phyloP scores from a whole-genome alignment of 2,888 invertebrate species.

The Conchocele bisecta region DNA sequence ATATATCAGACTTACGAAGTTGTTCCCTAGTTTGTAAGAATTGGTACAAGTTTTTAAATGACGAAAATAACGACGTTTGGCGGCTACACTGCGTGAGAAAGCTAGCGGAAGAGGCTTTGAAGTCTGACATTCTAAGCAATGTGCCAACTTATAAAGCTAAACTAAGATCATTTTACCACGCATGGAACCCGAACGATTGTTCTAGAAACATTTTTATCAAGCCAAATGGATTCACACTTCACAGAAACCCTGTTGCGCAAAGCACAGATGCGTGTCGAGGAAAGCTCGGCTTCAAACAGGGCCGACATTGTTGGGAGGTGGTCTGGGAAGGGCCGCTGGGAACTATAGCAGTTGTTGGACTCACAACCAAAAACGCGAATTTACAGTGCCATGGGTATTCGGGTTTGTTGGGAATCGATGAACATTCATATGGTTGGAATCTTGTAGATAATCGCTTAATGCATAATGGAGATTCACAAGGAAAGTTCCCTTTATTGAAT shows the following conservation, averaged over 20 bases:
- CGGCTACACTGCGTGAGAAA: constrained; percentile 93
- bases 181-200: constrained; percentile 99
- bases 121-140: constrained; percentile 94
- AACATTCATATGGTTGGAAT: constrained; percentile 99
- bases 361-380: constrained; percentile 89
- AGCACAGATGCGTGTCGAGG: constrained; percentile 96
- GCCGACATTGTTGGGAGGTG: constrained; percentile 98
- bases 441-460: constrained; percentile 98
- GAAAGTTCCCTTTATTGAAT: constrained; percentile 95
- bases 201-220: constrained; percentile 98
- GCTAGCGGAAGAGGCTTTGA: constrained; percentile 93
- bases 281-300: constrained; percentile 92
- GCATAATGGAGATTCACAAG: constrained; percentile 97
- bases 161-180: constrained; percentile 93
- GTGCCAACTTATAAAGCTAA: constrained; percentile 96
- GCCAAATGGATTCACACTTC: constrained; percentile 97
- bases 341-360: constrained; percentile 96
- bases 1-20: constrained; percentile 92
- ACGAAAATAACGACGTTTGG: constrained; percentile 98
- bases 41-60: constrained; percentile 94
- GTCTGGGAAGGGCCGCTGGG: constrained; percentile 99
- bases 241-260: constrained; percentile 99
- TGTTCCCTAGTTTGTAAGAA: constrained; percentile 96
- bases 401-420: constrained; percentile 96
- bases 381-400: constrained; percentile 98